phyloP scores from a whole-genome alignment of 2,888 invertebrate genomes.

The Gastrophysa polygoni region DNA sequence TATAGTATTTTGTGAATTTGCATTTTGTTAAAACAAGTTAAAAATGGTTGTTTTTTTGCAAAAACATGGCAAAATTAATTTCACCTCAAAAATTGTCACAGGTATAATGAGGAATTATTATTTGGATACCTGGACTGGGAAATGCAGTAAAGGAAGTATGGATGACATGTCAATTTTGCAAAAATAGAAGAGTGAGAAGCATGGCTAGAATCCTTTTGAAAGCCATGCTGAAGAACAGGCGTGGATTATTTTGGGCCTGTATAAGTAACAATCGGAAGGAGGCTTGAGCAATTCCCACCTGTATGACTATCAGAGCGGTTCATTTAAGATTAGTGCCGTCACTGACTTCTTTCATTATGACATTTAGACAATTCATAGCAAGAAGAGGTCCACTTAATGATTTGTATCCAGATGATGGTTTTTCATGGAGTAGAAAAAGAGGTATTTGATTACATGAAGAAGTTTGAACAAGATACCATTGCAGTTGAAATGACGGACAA shows the following conservation, averaged over 20 bases:
- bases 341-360: neutral
- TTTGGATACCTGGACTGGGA: no score
- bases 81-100: no score
- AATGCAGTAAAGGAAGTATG: no score
- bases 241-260: conserved; percentile 24
- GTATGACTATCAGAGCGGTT: conserved; percentile 16
- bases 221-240: neutral
- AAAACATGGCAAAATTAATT: no score
- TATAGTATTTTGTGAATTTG: no score
- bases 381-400: neutral
- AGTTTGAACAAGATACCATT: no score
- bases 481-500: no score
- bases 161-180: neutral
- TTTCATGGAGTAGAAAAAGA: no score
- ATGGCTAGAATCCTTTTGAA: neutral
- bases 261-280: conserved; percentile 3
- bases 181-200: neutral
- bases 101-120: no score
- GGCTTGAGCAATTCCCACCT: conserved; percentile 19
- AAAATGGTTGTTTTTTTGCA: no score
- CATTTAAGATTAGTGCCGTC: conserved; percentile 17
- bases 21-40: no score
- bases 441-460: no score
- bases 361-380: neutral
- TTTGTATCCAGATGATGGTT: neutral